Base-by-base conservation (phyloP, 2,888 invertebrate species). In the Halictus ligatus region DNA sequence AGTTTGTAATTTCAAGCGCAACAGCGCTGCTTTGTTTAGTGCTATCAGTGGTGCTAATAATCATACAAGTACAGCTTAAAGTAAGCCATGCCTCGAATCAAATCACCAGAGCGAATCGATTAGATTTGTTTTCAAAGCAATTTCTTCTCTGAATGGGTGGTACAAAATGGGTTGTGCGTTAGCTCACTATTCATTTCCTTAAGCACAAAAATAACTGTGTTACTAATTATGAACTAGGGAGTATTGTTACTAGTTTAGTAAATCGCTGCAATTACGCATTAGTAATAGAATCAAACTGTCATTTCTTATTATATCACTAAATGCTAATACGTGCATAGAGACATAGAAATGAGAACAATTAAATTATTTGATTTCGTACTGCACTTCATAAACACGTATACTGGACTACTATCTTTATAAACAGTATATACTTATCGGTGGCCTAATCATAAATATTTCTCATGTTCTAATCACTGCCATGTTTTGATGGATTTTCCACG, bases 31-130 rank as follows among this genome's bases (percentile, higher is more conserved):
- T 82, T 96, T 98, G 81, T 98, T 98, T 92, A 97, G 97, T 95
- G 98, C 97, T 58, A 97, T 98, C 91, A 97, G 97, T 91, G 98
- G 98, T 85, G 97, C 98, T 64, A 97, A 97, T 93, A 96, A 97
- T 91, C 97, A 98, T 92, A 98, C 98, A 80, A 98, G 98, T 96
- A 97, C 97, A 92, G 98, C 98, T 94, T 98, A 96, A 96, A 74
- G 75, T 86, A 81, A 43, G 46, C 54, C 58, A 15, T 69, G 10
- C 71, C 78, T 64, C 7, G 54, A 81, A 46, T 60, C 40, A 80
- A 75, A 21, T 84, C 71, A 67, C 50, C 18, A 60, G 69, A 54
- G 43, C 40, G 60, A 79, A 74, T 86, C 12, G 29, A 74, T 60
- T 69, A 78, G 73, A 64, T 75, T 74, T 79, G 50, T 58, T 67